A percentile compares a stretch with the other conserved stretches of the same genome.
phyloP scores from a whole-genome alignment of 2,113 vertebrate genomes.

The Cepphus grylle region DNA sequence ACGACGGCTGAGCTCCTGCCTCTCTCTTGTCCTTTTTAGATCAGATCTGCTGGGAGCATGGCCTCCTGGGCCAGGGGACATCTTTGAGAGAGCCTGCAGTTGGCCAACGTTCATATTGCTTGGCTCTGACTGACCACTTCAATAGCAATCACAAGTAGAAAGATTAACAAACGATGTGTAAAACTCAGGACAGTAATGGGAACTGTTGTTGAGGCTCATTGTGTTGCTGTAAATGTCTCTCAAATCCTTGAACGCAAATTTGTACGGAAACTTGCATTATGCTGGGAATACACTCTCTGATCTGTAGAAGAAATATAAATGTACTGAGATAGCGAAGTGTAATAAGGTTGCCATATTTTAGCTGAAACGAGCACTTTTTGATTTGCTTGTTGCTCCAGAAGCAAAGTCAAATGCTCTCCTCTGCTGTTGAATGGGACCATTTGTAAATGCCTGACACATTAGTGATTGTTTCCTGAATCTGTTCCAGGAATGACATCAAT shows the following conservation, averaged over 20 bases:
- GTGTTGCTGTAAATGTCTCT: neutral
- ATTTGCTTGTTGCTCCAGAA: neutral
- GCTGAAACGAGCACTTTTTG: neutral
- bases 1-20: neutral
- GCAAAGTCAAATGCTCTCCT: neutral
- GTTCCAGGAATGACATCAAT: slow-evolving; percentile 44
- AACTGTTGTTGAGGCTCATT: neutral
- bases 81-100: neutral
- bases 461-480: neutral
- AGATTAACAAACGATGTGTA: fast-evolving
- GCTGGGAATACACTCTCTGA: neutral
- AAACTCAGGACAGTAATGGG: neutral
- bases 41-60: neutral
- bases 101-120: neutral
- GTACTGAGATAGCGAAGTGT: neutral
- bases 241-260: neutral
- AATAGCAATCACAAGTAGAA: neutral
- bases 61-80: neutral
- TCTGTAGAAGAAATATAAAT: neutral
- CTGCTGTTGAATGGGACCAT: neutral
- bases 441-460: neutral
- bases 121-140: neutral
- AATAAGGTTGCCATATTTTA: neutral
- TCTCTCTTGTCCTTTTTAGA: neutral
- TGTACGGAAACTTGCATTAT: neutral